phyloP scores from a whole-genome alignment of 37 sponge, comb jelly and placozoan species.

The Ianthella basta region DNA sequence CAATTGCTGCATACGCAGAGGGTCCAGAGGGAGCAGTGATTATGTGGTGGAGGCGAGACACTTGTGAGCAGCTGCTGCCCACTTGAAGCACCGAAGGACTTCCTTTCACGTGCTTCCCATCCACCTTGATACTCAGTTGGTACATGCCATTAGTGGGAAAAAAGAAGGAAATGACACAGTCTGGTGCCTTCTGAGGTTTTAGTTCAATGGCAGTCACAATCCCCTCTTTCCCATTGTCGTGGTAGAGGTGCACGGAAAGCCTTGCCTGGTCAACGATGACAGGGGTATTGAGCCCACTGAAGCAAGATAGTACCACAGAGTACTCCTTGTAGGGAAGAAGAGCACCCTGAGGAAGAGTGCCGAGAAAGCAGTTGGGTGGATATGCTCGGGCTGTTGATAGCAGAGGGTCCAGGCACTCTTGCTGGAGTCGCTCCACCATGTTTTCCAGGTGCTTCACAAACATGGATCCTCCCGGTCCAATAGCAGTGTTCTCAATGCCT shows the following conservation, averaged over 20 bases:
- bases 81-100: conserved; percentile 9
- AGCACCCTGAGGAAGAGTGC: not conserved
- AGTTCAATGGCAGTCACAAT: too few relatives aligned
- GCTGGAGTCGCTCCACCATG: not conserved
- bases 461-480: too few relatives aligned
- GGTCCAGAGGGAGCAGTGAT: not conserved
- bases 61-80: not conserved
- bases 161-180: not conserved
- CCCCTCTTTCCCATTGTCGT: conserved; percentile 7
- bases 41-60: not conserved
- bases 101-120: not conserved
- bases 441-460: not conserved
- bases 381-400: not conserved
- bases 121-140: not conserved
- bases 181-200: not conserved
- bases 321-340: conserved; percentile 8
- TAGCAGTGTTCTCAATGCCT: too few relatives aligned
- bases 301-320: not conserved
- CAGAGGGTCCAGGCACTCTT: not conserved
- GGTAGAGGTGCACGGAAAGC: not conserved
- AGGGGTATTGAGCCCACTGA: not conserved
- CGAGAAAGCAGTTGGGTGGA: not conserved
- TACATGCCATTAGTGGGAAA: conserved; percentile 1
- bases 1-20: not conserved
- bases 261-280: not conserved